Evolutionary conservation across 2,113 vertebrate genomes (phyloP), one percentile per base, ranked within the genome.

Genomic region (Pseudorasbora parva): DNA sequence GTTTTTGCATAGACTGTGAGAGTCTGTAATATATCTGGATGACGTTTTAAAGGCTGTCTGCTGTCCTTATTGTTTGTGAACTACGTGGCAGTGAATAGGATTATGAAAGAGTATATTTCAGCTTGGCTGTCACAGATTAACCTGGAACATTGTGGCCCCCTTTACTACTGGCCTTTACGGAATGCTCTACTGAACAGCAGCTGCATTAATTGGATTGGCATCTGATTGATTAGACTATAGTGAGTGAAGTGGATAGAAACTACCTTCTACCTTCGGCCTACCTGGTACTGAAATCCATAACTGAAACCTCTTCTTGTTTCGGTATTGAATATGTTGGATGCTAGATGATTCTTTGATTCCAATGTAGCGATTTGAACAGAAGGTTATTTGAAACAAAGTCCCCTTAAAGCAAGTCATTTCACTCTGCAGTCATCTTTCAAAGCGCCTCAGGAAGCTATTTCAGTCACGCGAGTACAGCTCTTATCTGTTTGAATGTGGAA

Each of bases 141-240:
- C 27, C 59, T 64, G n/a, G 30, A 49, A 79, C 68, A 79, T 68
- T 33, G 66, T 64, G 51, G 33, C 56, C 56, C 47, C n/a, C 57
- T 82, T 74, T 69, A 8, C 54, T 37, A 49, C 49, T 10, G 76
- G 69, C 73, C 43, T 23, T 74, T 69, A 56, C 37, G 21, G 14
- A 57, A 82, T 51, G 64, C 21, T 5, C 59, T 72, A 75, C 79
- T 78, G 68, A 49, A 57, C 86, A 89, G 57, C 17, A 8, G 59
- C 85, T 76, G 60, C 76, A 89, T 82, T 92, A 93, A 93, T 92
- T 90, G 88, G 88, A 92, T 90, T 90, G 89, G 86, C 88, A 86
- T 82, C 86, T 90, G 84, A 93, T 94, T 91, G 91, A 94, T 92
- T 91, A 90, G 27, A 80, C 84, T 76, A 66, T 84, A 84, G 69